phyloP scores from a whole-genome alignment of 2,888 invertebrate genomes.

The Spialia ferax region DNA sequence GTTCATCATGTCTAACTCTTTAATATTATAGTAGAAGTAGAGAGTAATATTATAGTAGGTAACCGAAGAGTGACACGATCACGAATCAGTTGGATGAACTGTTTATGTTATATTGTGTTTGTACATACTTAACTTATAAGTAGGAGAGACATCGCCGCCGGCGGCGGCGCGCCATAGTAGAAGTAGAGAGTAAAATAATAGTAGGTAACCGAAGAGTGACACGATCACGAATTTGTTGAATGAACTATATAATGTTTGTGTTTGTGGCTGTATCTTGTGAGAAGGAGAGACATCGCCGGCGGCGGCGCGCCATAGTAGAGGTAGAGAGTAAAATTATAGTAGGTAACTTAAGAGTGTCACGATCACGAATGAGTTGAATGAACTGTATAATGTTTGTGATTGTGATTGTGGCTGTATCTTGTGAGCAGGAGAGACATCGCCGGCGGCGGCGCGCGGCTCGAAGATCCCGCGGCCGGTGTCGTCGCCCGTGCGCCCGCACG shows the following conservation, averaged over 20 bases:
- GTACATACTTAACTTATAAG: no score
- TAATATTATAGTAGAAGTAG: no score
- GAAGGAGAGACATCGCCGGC: conserved; percentile 80
- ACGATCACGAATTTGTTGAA: not conserved
- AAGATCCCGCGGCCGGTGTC: conserved; percentile 92
- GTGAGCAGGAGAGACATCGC: conserved; percentile 74
- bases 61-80: no score
- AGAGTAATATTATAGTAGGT: not conserved
- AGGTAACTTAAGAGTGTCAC: no score
- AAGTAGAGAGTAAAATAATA: not conserved
- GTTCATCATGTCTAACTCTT: no score
- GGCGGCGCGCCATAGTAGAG: conserved; percentile 61
- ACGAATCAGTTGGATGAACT: not conserved
- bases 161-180: no score
- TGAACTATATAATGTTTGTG: not conserved
- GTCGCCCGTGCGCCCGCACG: conserved; percentile 89
- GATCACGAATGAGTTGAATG: not conserved
- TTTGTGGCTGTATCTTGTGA: no score
- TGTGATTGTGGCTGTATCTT: no score
- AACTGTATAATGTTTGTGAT: not conserved
- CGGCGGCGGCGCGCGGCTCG: conserved; percentile 86
- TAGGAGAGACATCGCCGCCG: no score
- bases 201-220: not conserved
- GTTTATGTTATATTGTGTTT: no score
- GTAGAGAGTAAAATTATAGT: not conserved